Base-by-base conservation (phyloP, 1,140 invertebrate genomes). In the Procambarus virginalis region DNA sequence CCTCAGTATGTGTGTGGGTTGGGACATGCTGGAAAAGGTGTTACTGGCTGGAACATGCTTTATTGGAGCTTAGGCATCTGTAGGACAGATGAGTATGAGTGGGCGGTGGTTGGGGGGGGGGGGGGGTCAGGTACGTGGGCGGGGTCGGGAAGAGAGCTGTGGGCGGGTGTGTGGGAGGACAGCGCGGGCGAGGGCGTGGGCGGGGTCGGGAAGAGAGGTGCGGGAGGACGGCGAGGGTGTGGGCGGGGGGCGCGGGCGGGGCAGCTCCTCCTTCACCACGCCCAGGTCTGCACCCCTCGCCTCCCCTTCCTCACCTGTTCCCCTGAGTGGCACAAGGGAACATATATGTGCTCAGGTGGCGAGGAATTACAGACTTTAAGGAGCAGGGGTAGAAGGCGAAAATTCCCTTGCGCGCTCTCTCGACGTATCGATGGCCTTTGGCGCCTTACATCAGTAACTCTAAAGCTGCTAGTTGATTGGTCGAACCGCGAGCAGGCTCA, bases 261-360 rank as follows among this genome's bases (percentile, higher is more conserved):
- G 60, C 70, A 6, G 60, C 46, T 51, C 22, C 46, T 51, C 82
- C 60, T 64, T 84, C 68, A 75, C 60, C 83, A 84, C 83, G 83
- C 83, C 83, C 83, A 84, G 60, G 83, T 75, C 83, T 84, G 78
- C 46, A 73, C 83, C 73, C 46, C 79, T 84, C 73, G 34, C 64
- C 14, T 70, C 60, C 81, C 81, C 68, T 49, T 45, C 81, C 68
- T 84, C 81, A 84, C 83, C 83, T 84, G 83, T 48, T 76, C 83
- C 83, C 70, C 83, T 84, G 48, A 75, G 20, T 55, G 45, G 46
- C 46, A 84, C n/a, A 84, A n/a, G 68, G 64, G 48, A 84, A 68
- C 46, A 75, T 17, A 51, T 8, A 22, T 10, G 46, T 20, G 6
- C 2, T 14, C 4, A 45, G 46, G 20, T 2, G 3, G 6, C 17